Evolutionary conservation across 1,140 invertebrate genomes (phyloP).

Genomic region (Sogatella furcifera): DNA sequence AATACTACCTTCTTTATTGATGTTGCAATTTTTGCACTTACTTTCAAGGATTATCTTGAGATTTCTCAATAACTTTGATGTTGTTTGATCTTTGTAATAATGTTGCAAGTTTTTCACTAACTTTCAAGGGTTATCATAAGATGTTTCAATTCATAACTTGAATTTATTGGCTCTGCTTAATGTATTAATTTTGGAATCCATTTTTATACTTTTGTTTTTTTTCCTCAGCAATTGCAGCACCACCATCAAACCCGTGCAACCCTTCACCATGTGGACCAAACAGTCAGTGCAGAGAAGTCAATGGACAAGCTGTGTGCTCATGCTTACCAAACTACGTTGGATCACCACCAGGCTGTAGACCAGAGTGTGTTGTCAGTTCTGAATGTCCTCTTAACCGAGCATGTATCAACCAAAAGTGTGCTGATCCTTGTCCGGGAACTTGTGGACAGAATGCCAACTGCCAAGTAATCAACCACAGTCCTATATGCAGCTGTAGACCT

Average conservation of each 20-base stretch:
- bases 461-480: slow-evolving; percentile 38
- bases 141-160: no score
- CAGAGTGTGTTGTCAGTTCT: slow-evolving; percentile 65
- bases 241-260: slow-evolving; percentile 52
- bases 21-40: no score
- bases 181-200: no score
- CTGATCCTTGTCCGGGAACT: slow-evolving; percentile 45
- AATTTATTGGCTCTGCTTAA: no score
- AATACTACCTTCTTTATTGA: no score
- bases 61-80: no score
- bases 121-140: no score
- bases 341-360: slow-evolving; percentile 57
- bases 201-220: no score
- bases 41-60: no score
- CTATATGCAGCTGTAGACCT: slow-evolving; percentile 36
- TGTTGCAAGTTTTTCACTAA: no score
- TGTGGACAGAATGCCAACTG: slow-evolving; percentile 44
- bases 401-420: slow-evolving; percentile 45
- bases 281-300: slow-evolving; percentile 49
- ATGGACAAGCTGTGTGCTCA: slow-evolving; percentile 51
- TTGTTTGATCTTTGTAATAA: no score
- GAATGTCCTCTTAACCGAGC: slow-evolving; percentile 55
- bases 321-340: slow-evolving; percentile 58
- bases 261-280: slow-evolving; percentile 71
- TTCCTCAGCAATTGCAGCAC: slow-evolving; percentile 23